These are phyloP conservation scores for Axea sp. DNA, from an alignment of 2,888 invertebrate species.

Conservation along the genomic window DNA sequence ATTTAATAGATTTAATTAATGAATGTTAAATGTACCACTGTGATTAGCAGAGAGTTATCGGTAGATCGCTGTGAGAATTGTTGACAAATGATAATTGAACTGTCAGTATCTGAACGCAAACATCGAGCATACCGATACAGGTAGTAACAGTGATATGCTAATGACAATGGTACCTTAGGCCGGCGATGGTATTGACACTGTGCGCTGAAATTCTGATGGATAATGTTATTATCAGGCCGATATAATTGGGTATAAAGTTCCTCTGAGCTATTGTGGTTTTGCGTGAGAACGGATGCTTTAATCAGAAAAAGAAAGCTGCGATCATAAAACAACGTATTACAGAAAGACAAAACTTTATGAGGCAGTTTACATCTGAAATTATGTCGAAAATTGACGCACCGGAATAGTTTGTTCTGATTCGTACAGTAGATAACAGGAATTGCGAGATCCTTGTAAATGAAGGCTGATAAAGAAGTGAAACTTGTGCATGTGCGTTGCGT, in stretches of 20 bases:
- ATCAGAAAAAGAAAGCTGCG: slow-evolving; percentile 17
- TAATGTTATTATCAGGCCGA: slow-evolving; percentile 25
- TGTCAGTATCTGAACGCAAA: slow-evolving; percentile 48
- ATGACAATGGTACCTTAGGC: slow-evolving; percentile 41
- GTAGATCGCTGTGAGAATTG: slow-evolving; percentile 18
- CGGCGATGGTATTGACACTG: slow-evolving; percentile 31
- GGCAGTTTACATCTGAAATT: slow-evolving; percentile 24
- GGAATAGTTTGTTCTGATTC: neutral
- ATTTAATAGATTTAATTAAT: slow-evolving; percentile 38
- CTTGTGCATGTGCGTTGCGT: neutral
- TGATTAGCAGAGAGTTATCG: slow-evolving; percentile 44
- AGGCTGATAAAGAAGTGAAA: slow-evolving; percentile 4
- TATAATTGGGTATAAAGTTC: slow-evolving; percentile 6
- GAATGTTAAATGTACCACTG: slow-evolving; percentile 35
- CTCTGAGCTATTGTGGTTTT: slow-evolving; percentile 2
- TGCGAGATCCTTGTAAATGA: slow-evolving; percentile 9
- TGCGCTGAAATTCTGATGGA: slow-evolving; percentile 23
- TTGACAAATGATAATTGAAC: slow-evolving; percentile 56
- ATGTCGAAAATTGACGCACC: slow-evolving; percentile 7
- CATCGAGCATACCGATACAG: slow-evolving; percentile 28
- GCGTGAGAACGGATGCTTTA: slow-evolving; percentile 4
- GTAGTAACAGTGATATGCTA: slow-evolving; percentile 54
- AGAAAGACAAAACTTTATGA: neutral
- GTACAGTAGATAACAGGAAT: slow-evolving; percentile 10
- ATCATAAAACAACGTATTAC: slow-evolving; percentile 2